Base-by-base conservation (phyloP, 2,888 invertebrate genomes). In the Tinea semifulvella region DNA sequence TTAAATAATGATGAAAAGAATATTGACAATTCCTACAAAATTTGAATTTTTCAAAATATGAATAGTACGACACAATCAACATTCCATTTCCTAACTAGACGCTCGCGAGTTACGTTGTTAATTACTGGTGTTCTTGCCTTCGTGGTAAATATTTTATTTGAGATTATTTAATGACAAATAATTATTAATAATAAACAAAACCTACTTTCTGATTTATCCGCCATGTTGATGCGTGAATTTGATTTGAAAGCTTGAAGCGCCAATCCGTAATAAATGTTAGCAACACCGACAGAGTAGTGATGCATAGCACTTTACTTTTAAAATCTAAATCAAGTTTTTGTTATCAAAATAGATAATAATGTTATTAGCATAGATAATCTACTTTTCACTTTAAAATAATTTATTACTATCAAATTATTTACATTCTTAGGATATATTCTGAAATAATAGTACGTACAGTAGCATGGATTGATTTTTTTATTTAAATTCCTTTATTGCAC, bases 191-290 rank as follows among this genome's bases (percentile, higher is more conserved):
- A 61, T 62, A 73, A 76, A 75, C 63, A 76, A 76, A 82, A 87
- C 88, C 88, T 84, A 88, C 88, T 88, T 88, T 89, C 87, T 83
- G 87, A 85, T 85, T 85, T 83, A 83, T 89, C 88, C 86, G 89
- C 89, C 89, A 90, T 90, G 81, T 89, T 89, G 88, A 85, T 84
- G 80, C 60, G 64, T 71, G 68, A 64, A 60, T 57, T 63, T 60
- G 59, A 61, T 69, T 70, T 68, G 63, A 70, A 71, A 67, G 67
- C 36, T 42, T 65, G 66, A 63, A 74, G 73, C 74, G 77, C 75
- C 75, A 76, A 76, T 62, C 38, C 51, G 46, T n/a, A n/a, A 28
- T 35, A 46, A 14, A 20, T 36, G 43, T 35, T 28, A 27, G 16
- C 10, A 18, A 31, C 31, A 31, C 31, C 14, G 31, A 13, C 31